phyloP scores from a whole-genome alignment of 92 coral and sea anemone genomes.

The Parazoanthus atlanticus region DNA sequence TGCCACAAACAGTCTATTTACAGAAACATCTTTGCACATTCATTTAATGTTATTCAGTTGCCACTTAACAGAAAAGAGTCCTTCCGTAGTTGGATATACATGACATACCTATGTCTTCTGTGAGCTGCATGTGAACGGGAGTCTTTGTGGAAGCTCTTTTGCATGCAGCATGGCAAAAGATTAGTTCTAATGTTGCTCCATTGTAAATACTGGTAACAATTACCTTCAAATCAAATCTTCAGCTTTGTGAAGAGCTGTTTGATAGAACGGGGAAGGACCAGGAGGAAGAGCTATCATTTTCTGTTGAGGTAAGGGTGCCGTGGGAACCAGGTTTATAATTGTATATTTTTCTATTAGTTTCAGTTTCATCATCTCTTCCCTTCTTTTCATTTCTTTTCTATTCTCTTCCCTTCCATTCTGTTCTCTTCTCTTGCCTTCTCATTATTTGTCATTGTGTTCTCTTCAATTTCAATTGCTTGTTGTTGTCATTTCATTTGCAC shows the following conservation, averaged over 20 bases:
- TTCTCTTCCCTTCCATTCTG: neutral
- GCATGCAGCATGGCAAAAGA: too few relatives aligned
- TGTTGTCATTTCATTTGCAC: too few relatives aligned
- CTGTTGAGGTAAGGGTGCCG: slow-evolving; percentile 77
- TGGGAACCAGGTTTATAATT: neutral
- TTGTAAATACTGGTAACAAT: neutral
- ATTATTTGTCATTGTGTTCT: neutral
- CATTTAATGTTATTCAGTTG: neutral
- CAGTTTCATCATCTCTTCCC: neutral
- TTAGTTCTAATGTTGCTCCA: neutral
- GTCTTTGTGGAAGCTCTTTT: too few relatives aligned
- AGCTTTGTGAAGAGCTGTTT: slow-evolving; percentile 97
- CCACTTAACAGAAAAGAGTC: too few relatives aligned
- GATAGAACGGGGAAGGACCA: slow-evolving; percentile 73
- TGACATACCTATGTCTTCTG: neutral
- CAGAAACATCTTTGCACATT: too few relatives aligned
- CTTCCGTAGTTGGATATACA: neutral
- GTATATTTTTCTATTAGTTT: neutral
- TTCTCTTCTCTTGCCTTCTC: neutral
- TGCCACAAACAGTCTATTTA: too few relatives aligned
- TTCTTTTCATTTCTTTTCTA: neutral
- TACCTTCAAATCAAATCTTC: neutral
- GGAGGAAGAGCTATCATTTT: slow-evolving; percentile 82
- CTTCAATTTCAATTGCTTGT: neutral
- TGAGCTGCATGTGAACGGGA: neutral